Base-by-base conservation (phyloP, 2,888 invertebrate species). In the Tiliacea citrago region DNA sequence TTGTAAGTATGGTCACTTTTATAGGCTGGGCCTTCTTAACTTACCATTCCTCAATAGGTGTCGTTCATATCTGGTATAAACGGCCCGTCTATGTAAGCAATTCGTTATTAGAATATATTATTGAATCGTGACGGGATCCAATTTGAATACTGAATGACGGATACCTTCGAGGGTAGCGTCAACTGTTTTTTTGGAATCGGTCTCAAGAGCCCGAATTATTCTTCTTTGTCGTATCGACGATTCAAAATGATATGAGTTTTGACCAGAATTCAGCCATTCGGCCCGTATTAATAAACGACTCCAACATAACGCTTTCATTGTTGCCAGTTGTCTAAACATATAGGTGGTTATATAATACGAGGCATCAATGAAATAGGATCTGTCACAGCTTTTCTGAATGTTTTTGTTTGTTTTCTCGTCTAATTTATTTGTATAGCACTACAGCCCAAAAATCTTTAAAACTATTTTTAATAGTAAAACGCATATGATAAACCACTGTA, bases 101-200 rank as follows among this genome's bases (percentile, higher is more conserved):
- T 73, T 83, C 68, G 65, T 72, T 77, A 60, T 82, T 71, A 75
- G 75, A 72, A 82, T 82, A 82, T 82, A 83, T 82, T 82, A 80
- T 80, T 75, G 71, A 76, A 76, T 80, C 71, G 75, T 80, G 76
- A 76, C 71, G 68, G 68, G 68, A 83, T 75, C 76, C 75, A 75
- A 83, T 82, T 83, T 82, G 81, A 82, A 82, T 82, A 76, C 65
- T 49, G 69, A 87, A 79, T 84, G 81, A 84, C 45, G 57, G 65
- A 71, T 81, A 77, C 73, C 24, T 72, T 42, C 51, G 61, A 78
- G 39, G 61, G 57, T 62, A 12, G 18, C 67, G 58, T 51, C 51
- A 66, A 79, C 57, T 62, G 77, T 45, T 55, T 82, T 49, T 51
- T 79, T 81, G 18, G 5, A 55, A 61, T 24, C 35, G 16, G 7